A percentile compares a stretch with the other conserved stretches of the same genome.
Conservation (phyloP, 1,140 invertebrate species). For the Geopemphigus sp. region DNA sequence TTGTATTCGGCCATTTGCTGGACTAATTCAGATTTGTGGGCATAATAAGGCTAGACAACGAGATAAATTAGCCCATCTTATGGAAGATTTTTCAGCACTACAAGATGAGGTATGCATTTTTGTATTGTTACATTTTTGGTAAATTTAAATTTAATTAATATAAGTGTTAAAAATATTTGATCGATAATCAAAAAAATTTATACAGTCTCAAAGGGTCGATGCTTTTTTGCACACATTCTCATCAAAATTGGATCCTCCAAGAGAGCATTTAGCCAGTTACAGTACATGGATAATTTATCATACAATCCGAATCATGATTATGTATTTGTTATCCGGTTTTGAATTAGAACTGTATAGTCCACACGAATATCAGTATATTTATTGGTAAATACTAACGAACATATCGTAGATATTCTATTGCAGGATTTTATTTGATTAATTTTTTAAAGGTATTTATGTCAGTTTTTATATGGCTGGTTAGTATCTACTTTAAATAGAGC, state of each 20-base stretch:
- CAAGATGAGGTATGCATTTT: constrained; percentile 78
- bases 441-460: constrained; percentile 79
- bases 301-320: constrained; percentile 92
- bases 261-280: constrained; percentile 81
- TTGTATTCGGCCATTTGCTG: constrained; percentile 83
- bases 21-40: constrained; percentile 85
- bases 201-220: constrained; percentile 87
- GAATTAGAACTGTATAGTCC: constrained; percentile 92
- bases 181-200: not conserved
- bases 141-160: not conserved
- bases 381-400: constrained; percentile 65
- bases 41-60: constrained; percentile 92
- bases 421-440: not conserved
- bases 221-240: constrained; percentile 73
- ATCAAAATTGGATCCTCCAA: constrained; percentile 66
- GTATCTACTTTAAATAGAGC: constrained; percentile 86
- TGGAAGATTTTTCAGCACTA: constrained; percentile 86
- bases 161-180: not conserved
- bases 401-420: not conserved
- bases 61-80: constrained; percentile 84
- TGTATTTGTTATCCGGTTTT: constrained; percentile 90
- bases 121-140: not conserved
- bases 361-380: constrained; percentile 96
- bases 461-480: constrained; percentile 92
- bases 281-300: constrained; percentile 96